These are phyloP conservation scores for Ochropacha duplaris DNA, from an alignment of 2,888 invertebrate genomes.

Conservation along the genomic window DNA sequence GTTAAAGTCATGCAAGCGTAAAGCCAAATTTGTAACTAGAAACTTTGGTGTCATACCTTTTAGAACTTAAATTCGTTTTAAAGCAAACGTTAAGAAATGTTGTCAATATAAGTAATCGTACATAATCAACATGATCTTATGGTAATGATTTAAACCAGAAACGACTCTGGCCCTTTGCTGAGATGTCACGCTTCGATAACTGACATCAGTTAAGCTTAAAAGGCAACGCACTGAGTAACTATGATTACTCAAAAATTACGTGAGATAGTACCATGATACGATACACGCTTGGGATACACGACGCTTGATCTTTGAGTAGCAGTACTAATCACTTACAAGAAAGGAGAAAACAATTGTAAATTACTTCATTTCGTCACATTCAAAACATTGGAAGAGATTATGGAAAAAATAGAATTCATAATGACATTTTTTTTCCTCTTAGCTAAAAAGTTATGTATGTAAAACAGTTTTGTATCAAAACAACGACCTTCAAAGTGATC, in stretches of 20 bases:
- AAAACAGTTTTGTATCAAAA: not conserved
- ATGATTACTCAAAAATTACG: not conserved
- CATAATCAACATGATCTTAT: slow-evolving; percentile 12
- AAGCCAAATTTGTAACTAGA: not conserved
- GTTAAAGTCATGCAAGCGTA: not conserved
- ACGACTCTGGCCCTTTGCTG: slow-evolving; percentile 13
- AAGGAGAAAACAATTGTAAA: no score
- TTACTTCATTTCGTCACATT: no score
- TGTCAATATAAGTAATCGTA: not conserved
- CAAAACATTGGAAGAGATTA: no score
- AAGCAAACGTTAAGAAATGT: not conserved
- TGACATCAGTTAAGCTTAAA: not conserved
- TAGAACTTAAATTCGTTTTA: not conserved
- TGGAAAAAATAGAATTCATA: no score
- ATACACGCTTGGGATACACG: not conserved
- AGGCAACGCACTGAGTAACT: not conserved
- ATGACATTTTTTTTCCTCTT: no score
- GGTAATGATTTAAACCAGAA: slow-evolving; percentile 9
- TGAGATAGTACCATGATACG: not conserved
- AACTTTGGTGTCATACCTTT: not conserved
- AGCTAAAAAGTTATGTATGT: no score
- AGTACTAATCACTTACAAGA: no score
- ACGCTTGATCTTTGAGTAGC: no score
- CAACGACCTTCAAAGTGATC: not conserved
- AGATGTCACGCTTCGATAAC: slow-evolving; percentile 7